Base-by-base conservation (phyloP, 2,888 invertebrate species). In the Geotrupes spiniger region DNA sequence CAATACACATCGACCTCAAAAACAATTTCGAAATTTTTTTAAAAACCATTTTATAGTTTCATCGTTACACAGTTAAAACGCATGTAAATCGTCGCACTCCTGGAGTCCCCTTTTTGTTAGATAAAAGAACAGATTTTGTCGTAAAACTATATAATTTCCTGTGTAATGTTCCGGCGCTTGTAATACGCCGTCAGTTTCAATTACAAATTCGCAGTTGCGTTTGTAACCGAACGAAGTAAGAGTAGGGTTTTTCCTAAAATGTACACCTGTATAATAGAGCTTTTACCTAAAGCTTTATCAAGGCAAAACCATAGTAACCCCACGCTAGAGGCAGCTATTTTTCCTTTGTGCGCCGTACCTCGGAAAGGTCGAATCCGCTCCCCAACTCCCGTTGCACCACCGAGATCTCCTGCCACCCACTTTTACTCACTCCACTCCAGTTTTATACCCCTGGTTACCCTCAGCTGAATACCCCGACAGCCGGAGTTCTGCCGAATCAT, bases 401-500 rank as follows among this genome's bases (percentile, higher is more conserved):
- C 59, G 51, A 57, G 54, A 51, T 56, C 57, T 56, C 55, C 55
- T 53, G 40, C 47, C 53, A 21, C 46, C 52, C 50, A 45, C 50
- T 43, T 44, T 44, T 46, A 42, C 52, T 37, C 40, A 50, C 50
- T 46, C 44, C 45, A 49, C 51, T 40, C 62, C 56, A 66, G 65
- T 66, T 69, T 69, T 67, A 66, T 66, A 66, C 65, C 67, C 66
- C 64, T 59, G 61, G 63, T 64, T 64, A 64, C 66, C 65, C 66
- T 64, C 65, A 62, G 60, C 64, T 63, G 66, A 65, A 63, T 65
- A 62, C 64, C 63, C 66, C 62, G 63, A 59, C 60, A 56, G 63
- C 64, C 66, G 67, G 66, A 70, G 67, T 70, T 70, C 65, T 71
- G 70, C 71, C 70, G 70, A 72, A 72, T 72, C 72, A 70, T 71